Evolutionary conservation across 2,797 vertebrate genomes (phyloP).

Genomic region (Molothrus aeneus): DNA sequence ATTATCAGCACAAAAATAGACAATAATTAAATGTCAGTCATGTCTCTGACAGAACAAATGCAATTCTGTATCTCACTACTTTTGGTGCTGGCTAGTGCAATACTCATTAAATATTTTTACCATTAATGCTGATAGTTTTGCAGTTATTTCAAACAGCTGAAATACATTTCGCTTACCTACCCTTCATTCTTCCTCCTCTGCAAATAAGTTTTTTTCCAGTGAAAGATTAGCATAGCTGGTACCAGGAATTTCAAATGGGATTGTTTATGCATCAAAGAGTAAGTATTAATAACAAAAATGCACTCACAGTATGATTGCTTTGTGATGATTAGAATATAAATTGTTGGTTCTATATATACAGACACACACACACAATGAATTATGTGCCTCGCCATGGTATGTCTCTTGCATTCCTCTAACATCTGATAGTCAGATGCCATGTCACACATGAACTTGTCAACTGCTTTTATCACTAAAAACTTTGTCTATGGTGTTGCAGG

Average conservation of each 20-base stretch:
- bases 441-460: not conserved
- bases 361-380: slow-evolving; percentile 43
- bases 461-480: slow-evolving; percentile 24
- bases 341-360: slow-evolving; percentile 74
- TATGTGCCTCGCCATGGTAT: not conserved
- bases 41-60: slow-evolving; percentile 76
- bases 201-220: slow-evolving; percentile 59
- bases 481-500: not conserved
- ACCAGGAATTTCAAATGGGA: slow-evolving; percentile 75
- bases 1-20: slow-evolving; percentile 81
- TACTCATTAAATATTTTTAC: slow-evolving; percentile 76
- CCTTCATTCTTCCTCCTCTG: slow-evolving; percentile 1
- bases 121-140: slow-evolving; percentile 68
- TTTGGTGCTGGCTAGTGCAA: slow-evolving; percentile 69
- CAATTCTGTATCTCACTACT: slow-evolving; percentile 76
- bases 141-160: slow-evolving; percentile 56
- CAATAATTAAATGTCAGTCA: slow-evolving; percentile 85
- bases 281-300: slow-evolving; percentile 74
- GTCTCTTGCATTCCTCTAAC: slow-evolving; percentile 38
- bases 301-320: slow-evolving; percentile 75
- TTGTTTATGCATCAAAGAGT: slow-evolving; percentile 78
- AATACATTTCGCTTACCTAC: slow-evolving; percentile 58
- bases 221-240: slow-evolving; percentile 68
- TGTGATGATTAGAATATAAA: slow-evolving; percentile 76
- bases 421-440: slow-evolving; percentile 58